These are phyloP conservation scores for Eubasilissa splendida DNA, from an alignment of 2,888 invertebrate species.

Conservation along the genomic window DNA sequence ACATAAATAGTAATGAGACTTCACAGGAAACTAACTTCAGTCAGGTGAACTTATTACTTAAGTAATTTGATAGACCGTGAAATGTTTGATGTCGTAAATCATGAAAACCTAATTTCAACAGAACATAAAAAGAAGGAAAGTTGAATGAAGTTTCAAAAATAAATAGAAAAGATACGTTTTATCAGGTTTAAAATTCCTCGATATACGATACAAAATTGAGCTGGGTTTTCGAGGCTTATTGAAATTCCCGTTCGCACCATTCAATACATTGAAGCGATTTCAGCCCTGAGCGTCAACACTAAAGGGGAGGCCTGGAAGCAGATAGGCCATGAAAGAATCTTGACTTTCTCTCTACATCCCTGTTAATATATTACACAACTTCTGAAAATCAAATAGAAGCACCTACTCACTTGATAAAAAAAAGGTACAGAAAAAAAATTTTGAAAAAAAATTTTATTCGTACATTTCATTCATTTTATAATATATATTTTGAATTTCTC, in stretches of 20 bases:
- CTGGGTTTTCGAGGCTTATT: constrained; percentile 43
- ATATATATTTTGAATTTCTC: too few relatives aligned
- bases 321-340: not conserved
- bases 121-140: too few relatives aligned
- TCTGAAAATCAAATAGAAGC: not conserved
- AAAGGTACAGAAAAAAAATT: too few relatives aligned
- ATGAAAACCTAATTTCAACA: too few relatives aligned
- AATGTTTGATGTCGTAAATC: not conserved
- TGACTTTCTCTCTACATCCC: not conserved
- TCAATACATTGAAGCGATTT: constrained; percentile 54
- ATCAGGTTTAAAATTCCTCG: too few relatives aligned
- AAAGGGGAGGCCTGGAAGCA: constrained; percentile 46
- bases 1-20: constrained; percentile 11
- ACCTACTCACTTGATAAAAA: too few relatives aligned
- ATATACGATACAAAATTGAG: too few relatives aligned
- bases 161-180: too few relatives aligned
- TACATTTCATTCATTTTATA: too few relatives aligned
- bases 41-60: not conserved
- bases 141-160: too few relatives aligned
- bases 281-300: constrained; percentile 43
- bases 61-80: constrained; percentile 3
- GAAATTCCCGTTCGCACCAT: constrained; percentile 56
- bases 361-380: not conserved
- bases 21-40: not conserved
- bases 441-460: too few relatives aligned